phyloP scores from a whole-genome alignment of 1,140 invertebrate species.

The Cheumatopsyche charites region DNA sequence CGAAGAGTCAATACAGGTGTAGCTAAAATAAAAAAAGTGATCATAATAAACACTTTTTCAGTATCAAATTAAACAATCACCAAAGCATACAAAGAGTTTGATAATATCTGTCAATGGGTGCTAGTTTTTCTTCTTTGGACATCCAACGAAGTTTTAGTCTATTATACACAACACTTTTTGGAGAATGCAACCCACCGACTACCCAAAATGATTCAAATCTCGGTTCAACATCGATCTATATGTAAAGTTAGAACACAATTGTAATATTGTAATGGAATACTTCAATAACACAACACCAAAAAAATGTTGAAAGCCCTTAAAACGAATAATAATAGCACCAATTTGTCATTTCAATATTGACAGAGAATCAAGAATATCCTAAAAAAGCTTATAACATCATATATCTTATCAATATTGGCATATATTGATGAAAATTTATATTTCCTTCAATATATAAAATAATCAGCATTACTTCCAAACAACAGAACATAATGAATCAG shows the following conservation, averaged over 20 bases:
- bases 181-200: slow-evolving; percentile 70
- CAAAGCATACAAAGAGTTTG: slow-evolving; percentile 33
- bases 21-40: slow-evolving; percentile 53
- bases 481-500: too few species aligned
- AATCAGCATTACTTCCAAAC: too few species aligned
- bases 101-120: not conserved
- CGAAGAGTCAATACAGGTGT: slow-evolving; percentile 70
- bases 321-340: not conserved
- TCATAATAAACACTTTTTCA: slow-evolving; percentile 5
- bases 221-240: slow-evolving; percentile 73
- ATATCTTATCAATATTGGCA: too few species aligned
- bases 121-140: not conserved
- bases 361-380: too few species aligned
- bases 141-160: not conserved
- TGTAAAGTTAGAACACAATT: not conserved
- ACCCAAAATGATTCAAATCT: slow-evolving; percentile 82
- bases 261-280: too few species aligned
- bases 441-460: too few species aligned
- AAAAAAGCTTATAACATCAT: too few species aligned
- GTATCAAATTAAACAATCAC: slow-evolving; percentile 25
- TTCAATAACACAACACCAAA: not conserved
- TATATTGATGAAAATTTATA: too few species aligned
- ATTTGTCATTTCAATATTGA: not conserved
- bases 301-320: not conserved
- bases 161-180: slow-evolving; percentile 40